phyloP scores from a whole-genome alignment of 2,888 invertebrate genomes.

The Eupithecia pulchellata region DNA sequence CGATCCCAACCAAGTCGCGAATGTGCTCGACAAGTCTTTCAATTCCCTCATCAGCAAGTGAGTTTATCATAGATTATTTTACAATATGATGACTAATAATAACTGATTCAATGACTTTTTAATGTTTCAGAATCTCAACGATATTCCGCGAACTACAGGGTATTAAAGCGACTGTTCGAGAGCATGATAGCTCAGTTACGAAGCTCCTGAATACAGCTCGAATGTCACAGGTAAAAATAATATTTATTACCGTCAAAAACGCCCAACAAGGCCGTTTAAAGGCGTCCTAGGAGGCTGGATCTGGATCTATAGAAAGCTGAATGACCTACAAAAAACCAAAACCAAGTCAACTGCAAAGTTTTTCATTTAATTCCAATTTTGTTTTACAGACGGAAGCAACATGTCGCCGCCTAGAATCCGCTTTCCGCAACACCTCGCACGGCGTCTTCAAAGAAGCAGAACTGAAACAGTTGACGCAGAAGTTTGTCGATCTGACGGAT shows the following conservation, averaged over 20 bases:
- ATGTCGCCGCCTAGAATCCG: constrained; percentile 72
- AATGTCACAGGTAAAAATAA: constrained; percentile 62
- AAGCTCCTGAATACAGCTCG: constrained; percentile 69
- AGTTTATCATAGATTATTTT: constrained; percentile 43
- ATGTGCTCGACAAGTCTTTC: constrained; percentile 86
- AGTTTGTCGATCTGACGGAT: constrained; percentile 77
- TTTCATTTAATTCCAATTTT: background rate
- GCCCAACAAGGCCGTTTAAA: no score
- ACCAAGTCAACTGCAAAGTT: no score
- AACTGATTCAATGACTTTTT: background rate
- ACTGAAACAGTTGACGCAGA: constrained; percentile 75
- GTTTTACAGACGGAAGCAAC: constrained; percentile 65
- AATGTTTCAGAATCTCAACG: constrained; percentile 78
- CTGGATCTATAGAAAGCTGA: no score
- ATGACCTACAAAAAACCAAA: no score
- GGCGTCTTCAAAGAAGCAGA: constrained; percentile 72
- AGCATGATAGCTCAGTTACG: constrained; percentile 72
- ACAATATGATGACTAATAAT: background rate
- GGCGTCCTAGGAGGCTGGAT: no score
- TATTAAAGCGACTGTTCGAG: constrained; percentile 80
- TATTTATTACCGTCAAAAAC: background rate
- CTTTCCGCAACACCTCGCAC: constrained; percentile 72
- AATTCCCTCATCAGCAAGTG: constrained; percentile 87
- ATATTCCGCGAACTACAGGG: constrained; percentile 84
- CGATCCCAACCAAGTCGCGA: constrained; percentile 87